These are phyloP conservation scores for Incurvaria masculella DNA, from an alignment of 2,888 invertebrate species.

Conservation along the genomic window DNA sequence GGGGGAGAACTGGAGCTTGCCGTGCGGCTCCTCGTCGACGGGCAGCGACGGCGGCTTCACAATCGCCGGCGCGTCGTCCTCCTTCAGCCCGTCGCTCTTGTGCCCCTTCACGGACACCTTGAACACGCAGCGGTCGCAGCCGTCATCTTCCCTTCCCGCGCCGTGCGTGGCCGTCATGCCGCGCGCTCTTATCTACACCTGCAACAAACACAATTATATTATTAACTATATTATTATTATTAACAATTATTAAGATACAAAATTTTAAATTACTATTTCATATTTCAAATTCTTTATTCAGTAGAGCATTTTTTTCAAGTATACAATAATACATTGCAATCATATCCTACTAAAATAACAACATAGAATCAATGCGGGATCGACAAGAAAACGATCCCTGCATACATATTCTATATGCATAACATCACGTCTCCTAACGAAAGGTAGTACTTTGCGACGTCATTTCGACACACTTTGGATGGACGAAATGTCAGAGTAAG, in stretches of 20 bases:
- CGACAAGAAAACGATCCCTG: no score
- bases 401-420: no score
- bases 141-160: conserved; percentile 53
- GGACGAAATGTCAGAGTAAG: no score
- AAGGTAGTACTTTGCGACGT: no score
- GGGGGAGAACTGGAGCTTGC: conserved; percentile 74
- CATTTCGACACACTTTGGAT: no score
- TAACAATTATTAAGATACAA: no score
- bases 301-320: no score
- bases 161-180: conserved; percentile 62
- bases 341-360: no score
- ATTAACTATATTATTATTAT: conserved; percentile 2
- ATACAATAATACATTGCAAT: no score
- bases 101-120: conserved; percentile 66
- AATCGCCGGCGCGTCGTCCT: conserved; percentile 58
- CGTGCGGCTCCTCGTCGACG: conserved; percentile 50
- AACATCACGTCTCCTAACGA: no score
- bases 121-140: conserved; percentile 48
- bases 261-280: conserved; percentile 3
- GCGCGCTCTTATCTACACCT: conserved; percentile 56
- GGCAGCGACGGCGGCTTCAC: conserved; percentile 64
- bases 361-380: no score
- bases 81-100: conserved; percentile 70
- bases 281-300: no score
- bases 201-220: conserved; percentile 29